Conservation (phyloP, 2,888 invertebrate genomes). For the Cerastis rubricosa region DNA sequence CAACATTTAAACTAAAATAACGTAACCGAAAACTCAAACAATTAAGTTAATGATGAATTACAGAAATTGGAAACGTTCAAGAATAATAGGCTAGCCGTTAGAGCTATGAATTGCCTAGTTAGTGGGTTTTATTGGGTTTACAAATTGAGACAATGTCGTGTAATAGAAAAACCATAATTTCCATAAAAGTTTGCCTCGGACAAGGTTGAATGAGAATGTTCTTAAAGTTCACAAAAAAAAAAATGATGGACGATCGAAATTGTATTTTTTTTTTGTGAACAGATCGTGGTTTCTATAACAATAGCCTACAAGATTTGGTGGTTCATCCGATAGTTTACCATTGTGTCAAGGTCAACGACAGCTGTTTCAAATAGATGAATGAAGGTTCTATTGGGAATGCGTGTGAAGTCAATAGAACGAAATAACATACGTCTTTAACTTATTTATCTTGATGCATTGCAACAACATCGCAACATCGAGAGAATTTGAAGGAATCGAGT, state of each 20-base stretch:
- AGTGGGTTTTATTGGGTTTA: not conserved
- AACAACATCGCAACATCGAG: not conserved
- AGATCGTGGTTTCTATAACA: not conserved
- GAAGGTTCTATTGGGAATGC: not conserved
- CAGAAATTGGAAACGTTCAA: not conserved
- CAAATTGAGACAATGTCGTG: slow-evolving; percentile 5
- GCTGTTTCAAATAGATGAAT: slow-evolving; percentile 14
- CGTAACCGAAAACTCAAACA: not conserved
- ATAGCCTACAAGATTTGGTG: slow-evolving; percentile 15
- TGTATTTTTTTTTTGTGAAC: slow-evolving; percentile 13
- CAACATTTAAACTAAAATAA: not conserved
- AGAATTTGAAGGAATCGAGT: not conserved
- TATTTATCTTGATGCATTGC: not conserved
- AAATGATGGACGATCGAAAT: not conserved
- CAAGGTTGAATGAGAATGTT: slow-evolving; percentile 23
- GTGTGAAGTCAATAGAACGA: not conserved
- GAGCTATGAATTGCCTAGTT: not conserved
- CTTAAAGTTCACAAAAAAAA: slow-evolving; percentile 13
- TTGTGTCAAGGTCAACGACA: slow-evolving; percentile 11
- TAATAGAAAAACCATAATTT: slow-evolving; percentile 15
- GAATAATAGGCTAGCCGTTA: not conserved
- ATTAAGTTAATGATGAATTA: not conserved
- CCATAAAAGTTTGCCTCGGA: not conserved
- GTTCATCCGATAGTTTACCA: not conserved
- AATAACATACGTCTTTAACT: not conserved